phyloP scores from a whole-genome alignment of 2,113 vertebrate genomes.

The Sceloporus tristichus region DNA sequence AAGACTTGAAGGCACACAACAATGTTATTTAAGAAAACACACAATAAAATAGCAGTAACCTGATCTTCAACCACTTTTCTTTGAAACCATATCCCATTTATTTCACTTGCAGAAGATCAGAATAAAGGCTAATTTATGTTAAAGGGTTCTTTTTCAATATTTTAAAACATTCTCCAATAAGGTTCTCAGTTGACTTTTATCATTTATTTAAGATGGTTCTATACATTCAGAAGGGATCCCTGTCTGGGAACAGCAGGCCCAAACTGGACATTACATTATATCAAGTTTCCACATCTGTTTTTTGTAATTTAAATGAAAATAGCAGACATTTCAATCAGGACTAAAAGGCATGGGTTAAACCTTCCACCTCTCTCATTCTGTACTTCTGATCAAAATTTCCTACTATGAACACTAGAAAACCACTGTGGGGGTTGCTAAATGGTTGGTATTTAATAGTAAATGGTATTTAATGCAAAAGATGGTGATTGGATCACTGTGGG shows the following conservation, averaged over 20 bases:
- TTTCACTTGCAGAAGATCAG: not conserved
- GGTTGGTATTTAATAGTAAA: no score
- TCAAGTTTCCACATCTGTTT: not conserved
- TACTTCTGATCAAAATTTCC: not conserved
- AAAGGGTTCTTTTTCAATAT: not conserved
- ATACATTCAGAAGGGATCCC: not conserved
- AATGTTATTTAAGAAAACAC: no score
- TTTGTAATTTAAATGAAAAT: not conserved
- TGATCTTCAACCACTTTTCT: not conserved
- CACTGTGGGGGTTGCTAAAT: no score
- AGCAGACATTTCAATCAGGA: not conserved
- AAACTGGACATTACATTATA: not conserved
- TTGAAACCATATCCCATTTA: not conserved
- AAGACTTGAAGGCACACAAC: no score
- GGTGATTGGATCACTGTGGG: not conserved
- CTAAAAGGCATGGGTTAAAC: no score
- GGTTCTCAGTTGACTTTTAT: not conserved
- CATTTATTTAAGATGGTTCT: not conserved
- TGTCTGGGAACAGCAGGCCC: not conserved
- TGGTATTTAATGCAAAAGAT: no score
- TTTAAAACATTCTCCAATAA: no score
- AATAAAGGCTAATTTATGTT: not conserved
- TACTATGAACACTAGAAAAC: not conserved
- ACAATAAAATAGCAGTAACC: not conserved
- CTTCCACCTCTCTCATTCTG: not conserved